Conservation (phyloP, 1,140 invertebrate species). For the Nilaparvata lugens region DNA sequence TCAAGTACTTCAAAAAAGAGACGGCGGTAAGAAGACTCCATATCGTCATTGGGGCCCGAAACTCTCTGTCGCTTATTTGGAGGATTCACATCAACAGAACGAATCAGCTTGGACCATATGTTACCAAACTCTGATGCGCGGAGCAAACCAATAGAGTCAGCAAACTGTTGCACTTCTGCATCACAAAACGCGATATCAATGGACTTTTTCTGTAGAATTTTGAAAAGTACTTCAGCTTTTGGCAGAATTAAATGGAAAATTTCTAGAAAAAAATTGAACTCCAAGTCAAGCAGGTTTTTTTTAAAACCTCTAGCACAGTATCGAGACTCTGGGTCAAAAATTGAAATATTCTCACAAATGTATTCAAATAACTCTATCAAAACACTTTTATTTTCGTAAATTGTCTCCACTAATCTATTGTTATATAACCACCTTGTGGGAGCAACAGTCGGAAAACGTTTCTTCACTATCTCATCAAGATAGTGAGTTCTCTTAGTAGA, state of each 20-base stretch:
- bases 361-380: too few relatives aligned
- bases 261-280: constrained; percentile 14
- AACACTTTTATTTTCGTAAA: background rate
- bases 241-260: constrained; percentile 13
- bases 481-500: constrained; percentile 12
- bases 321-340: constrained; percentile 11
- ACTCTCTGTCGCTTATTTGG: too few relatives aligned
- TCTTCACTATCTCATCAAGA: constrained; percentile 10
- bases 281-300: constrained; percentile 2
- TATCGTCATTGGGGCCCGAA: too few relatives aligned
- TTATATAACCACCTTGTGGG: constrained; percentile 13
- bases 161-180: constrained; percentile 10
- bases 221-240: constrained; percentile 12
- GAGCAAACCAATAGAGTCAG: constrained; percentile 3
- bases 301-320: constrained; percentile 6
- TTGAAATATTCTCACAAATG: constrained; percentile 1
- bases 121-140: constrained; percentile 6
- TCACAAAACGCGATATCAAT: constrained; percentile 11
- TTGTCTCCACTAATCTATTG: background rate
- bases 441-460: constrained; percentile 5
- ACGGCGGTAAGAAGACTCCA: background rate
- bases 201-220: constrained; percentile 12
- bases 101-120: constrained; percentile 9
- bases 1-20: constrained; percentile 5
- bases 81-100: background rate